Percentiles rank a stretch among this genome's conserved stretches.
phyloP scores from a whole-genome alignment of 2,113 vertebrate species.

The Myiozetetes cayanensis region DNA sequence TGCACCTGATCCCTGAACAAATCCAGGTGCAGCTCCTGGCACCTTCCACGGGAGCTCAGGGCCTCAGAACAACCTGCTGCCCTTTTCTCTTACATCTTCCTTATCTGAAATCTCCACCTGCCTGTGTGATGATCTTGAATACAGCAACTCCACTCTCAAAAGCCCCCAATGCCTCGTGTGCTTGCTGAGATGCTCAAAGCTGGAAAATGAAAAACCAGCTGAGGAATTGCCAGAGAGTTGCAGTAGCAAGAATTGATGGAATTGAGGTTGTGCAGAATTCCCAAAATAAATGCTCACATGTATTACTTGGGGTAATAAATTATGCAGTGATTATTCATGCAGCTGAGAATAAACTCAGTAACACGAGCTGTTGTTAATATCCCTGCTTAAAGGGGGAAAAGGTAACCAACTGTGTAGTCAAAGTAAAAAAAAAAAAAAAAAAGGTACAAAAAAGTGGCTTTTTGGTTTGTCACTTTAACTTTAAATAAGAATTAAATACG shows the following conservation, averaged over 20 bases:
- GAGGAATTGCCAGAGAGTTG: background rate
- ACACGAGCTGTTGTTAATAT: background rate
- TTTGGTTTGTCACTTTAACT: background rate
- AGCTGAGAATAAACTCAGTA: background rate
- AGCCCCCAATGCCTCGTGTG: background rate
- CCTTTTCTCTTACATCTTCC: background rate
- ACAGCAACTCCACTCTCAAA: background rate
- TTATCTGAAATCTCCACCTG: background rate
- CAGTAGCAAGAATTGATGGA: background rate
- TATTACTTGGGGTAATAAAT: slow-evolving; percentile 7
- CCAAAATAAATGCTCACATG: slow-evolving; percentile 4
- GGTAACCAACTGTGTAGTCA: background rate
- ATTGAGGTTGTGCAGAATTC: background rate
- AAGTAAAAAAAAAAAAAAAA: background rate
- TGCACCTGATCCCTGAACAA: background rate
- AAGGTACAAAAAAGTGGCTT: background rate
- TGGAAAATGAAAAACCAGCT: background rate
- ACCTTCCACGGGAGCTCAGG: background rate
- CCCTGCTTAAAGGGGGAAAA: background rate
- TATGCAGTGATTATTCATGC: background rate
- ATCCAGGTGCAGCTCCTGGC: background rate
- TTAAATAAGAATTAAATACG: background rate
- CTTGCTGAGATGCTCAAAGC: background rate
- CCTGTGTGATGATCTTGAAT: background rate
- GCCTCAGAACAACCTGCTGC: background rate